Percentiles rank a stretch among this genome's conserved stretches.
These are phyloP conservation scores for Nephila pilipes DNA, from an alignment of 1,140 invertebrate species.

Conservation along the genomic window DNA sequence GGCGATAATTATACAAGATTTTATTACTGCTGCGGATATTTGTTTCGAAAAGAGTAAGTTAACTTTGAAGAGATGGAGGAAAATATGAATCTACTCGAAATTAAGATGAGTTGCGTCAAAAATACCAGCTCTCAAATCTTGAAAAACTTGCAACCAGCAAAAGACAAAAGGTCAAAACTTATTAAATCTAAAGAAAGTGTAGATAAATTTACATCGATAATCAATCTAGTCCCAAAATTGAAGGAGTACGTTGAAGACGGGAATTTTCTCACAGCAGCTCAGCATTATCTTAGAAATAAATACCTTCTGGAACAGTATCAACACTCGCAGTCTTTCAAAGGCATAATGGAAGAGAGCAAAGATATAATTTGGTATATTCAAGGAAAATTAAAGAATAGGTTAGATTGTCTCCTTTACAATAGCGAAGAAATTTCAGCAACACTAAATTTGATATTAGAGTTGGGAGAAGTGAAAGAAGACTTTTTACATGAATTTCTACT, in stretches of 20 bases:
- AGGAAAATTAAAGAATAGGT: constrained; percentile 8
- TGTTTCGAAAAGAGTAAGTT: background rate
- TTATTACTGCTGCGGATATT: constrained; percentile 7
- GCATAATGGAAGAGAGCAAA: constrained; percentile 8
- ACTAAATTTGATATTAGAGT: constrained; percentile 2
- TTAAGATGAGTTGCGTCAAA: background rate
- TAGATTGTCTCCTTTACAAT: background rate
- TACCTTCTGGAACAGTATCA: background rate
- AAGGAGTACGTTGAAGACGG: background rate
- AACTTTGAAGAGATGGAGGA: constrained; percentile 19
- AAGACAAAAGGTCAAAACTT: background rate
- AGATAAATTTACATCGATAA: background rate
- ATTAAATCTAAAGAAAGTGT: background rate
- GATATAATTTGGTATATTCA: background rate
- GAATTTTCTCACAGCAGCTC: background rate
- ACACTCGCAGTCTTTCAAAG: background rate
- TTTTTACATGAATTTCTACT: background rate
- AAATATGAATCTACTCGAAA: background rate
- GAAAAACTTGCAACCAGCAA: background rate
- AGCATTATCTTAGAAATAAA: constrained; percentile 16
- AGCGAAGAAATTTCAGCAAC: background rate
- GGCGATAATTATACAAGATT: constrained; percentile 56
- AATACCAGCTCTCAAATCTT: background rate
- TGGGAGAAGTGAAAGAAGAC: background rate
- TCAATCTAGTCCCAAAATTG: constrained; percentile 28